Evolutionary conservation across 2,113 vertebrate species (phyloP), one percentile per base, ranked within the genome.

Genomic region (Sylvia atricapilla): DNA sequence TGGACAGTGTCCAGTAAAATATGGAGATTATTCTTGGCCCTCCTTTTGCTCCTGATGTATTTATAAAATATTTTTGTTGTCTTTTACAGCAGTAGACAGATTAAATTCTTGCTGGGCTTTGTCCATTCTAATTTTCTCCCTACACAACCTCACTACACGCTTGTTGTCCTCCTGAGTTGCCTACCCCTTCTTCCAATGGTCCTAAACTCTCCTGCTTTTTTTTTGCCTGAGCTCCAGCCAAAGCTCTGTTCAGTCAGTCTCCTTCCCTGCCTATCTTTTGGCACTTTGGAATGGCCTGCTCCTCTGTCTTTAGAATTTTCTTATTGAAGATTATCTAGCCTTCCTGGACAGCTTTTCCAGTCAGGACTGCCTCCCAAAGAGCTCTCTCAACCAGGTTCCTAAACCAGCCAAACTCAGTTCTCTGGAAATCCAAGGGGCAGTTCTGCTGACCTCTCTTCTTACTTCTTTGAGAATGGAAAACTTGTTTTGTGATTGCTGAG

Each of bases 401-500:
- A 39, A 39, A 46, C 5, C 0, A 1, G 27, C 14, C n/a, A 39
- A 33, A 64, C 18, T 46, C 41, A 39, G n/a, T 23, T 53, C n/a
- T 39, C 22, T 28, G 33, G 18, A 46, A 47, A 6, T 73, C 22
- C 15, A 55, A 64, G 58, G 22, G 23, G 9, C 18, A 63, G 22
- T 27, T 46, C 18, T 39, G 17, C 14, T 63, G 39, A 18, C 11
- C 17, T 33, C 27, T 22, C 33, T 46, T 17, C 11, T 17, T 62
- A 10, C 13, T 46, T 53, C 7, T 63, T 14, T 33, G 53, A 44
- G 27, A 77, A 27, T 33, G 11, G 31, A 68, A 68, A 86, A 12
- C 14, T 43, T 4, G 10, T 44, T 44, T 62, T 2, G 1, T 39
- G 28, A 27, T 46, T 0, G 0, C 22, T 53, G 33, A 53, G 9